phyloP scores from a whole-genome alignment of 2,888 invertebrate genomes.

The Brenthis daphne region DNA sequence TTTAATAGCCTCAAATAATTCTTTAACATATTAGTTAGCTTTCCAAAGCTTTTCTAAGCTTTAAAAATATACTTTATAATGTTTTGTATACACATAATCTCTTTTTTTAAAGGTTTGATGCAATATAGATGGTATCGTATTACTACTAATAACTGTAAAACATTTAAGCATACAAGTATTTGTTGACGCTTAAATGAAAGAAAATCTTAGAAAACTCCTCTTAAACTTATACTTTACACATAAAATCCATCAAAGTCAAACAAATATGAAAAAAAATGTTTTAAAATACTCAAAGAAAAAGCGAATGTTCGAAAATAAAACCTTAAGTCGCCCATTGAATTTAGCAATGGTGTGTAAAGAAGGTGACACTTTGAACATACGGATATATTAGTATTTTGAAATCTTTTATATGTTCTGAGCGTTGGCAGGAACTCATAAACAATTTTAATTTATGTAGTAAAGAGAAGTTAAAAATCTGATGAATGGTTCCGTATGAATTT shows the following conservation, averaged over 20 bases:
- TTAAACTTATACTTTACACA: no score
- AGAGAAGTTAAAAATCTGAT: constrained; percentile 28
- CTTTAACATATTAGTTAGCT: background rate
- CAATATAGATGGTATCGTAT: no score
- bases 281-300: background rate
- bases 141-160: no score
- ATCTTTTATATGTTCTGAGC: constrained; percentile 36
- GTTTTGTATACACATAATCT: no score
- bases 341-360: constrained; percentile 41
- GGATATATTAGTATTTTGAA: constrained; percentile 30
- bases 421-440: constrained; percentile 44
- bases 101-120: no score
- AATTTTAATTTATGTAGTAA: constrained; percentile 48
- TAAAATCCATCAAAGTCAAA: no score
- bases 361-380: constrained; percentile 39
- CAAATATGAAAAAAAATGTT: no score
- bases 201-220: no score
- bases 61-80: no score
- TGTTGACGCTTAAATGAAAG: no score
- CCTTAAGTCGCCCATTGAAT: constrained; percentile 38
- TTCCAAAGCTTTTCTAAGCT: no score
- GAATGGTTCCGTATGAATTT: constrained; percentile 1
- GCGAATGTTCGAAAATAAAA: constrained; percentile 26
- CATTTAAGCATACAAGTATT: no score
- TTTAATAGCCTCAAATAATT: background rate